A percentile compares a stretch with the other conserved stretches of the same genome.
These are phyloP conservation scores for Anguilla rostrata DNA, from an alignment of 2,113 vertebrate genomes.

Conservation along the genomic window DNA sequence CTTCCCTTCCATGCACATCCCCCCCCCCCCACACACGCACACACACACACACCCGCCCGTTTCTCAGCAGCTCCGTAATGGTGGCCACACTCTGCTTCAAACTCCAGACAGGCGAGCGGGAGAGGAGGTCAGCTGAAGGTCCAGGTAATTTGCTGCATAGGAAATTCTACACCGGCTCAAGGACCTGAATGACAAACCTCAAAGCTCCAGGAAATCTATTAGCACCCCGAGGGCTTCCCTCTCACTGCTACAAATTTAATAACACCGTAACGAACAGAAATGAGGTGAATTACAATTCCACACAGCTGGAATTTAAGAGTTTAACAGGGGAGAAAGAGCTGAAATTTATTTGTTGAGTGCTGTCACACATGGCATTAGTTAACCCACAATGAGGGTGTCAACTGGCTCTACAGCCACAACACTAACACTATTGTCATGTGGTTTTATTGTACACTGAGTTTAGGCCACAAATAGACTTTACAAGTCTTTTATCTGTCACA, in stretches of 20 bases:
- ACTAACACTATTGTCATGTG: conserved; percentile 35
- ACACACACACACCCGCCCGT: conserved; percentile 5
- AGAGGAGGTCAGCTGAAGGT: conserved; percentile 65
- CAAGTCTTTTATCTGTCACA: conserved; percentile 16
- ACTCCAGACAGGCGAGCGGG: neutral
- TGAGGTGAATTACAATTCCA: conserved; percentile 20
- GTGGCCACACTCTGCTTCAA: neutral
- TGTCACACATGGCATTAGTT: conserved; percentile 71
- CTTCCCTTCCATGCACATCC: neutral
- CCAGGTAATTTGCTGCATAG: conserved; percentile 71
- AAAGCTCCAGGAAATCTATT: conserved; percentile 76
- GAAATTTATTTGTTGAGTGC: conserved; percentile 62
- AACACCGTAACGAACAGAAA: conserved; percentile 17
- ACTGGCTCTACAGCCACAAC: conserved; percentile 65
- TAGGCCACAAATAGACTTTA: conserved; percentile 22
- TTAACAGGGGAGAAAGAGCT: conserved; percentile 34
- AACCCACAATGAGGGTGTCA: conserved; percentile 68
- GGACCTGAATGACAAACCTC: conserved; percentile 52
- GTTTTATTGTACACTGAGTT: conserved; percentile 27
- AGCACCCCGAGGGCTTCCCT: conserved; percentile 67
- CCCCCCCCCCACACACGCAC: conserved; percentile 20
- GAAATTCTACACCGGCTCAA: conserved; percentile 59
- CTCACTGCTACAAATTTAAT: conserved; percentile 33
- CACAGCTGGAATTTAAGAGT: conserved; percentile 25
- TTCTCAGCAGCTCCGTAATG: conserved; percentile 14